Conservation (phyloP, 2,888 invertebrate species). For the Plagodis dolabraria region DNA sequence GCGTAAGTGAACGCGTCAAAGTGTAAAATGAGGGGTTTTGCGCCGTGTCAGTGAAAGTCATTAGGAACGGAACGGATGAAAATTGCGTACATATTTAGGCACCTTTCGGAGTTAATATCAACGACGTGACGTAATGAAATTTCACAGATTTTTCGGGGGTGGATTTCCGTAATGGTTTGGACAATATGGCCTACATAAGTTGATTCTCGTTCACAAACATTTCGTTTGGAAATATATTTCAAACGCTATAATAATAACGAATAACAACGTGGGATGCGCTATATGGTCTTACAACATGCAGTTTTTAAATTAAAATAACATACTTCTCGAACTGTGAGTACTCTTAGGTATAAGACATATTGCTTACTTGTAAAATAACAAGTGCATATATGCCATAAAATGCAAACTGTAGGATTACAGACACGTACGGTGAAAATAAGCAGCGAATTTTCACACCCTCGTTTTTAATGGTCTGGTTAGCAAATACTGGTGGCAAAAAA, state of each 20-base stretch:
- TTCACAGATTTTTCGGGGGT: constrained; percentile 54
- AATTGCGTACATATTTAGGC: constrained; percentile 82
- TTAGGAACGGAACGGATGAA: constrained; percentile 83
- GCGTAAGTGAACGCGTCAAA: constrained; percentile 84
- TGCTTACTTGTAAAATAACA: background rate
- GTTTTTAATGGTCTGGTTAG: constrained; percentile 73
- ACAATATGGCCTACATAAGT: background rate
- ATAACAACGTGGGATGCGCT: too few relatives aligned
- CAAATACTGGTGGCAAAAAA: constrained; percentile 61
- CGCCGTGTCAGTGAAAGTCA: constrained; percentile 83
- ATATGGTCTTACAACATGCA: too few relatives aligned
- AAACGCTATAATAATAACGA: too few relatives aligned
- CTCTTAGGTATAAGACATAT: background rate
- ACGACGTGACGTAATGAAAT: constrained; percentile 74
- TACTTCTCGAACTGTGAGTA: too few relatives aligned
- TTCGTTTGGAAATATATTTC: too few relatives aligned
- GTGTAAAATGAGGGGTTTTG: constrained; percentile 84
- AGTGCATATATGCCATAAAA: background rate
- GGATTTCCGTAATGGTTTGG: constrained; percentile 28
- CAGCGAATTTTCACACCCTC: constrained; percentile 78
- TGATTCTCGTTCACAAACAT: too few relatives aligned
- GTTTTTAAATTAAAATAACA: too few relatives aligned
- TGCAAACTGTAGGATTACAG: constrained; percentile 37
- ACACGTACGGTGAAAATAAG: constrained; percentile 65
- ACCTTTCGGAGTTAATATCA: constrained; percentile 77